These are phyloP conservation scores for Meghimatium bilineatum DNA, from an alignment of 2,888 invertebrate species.

Conservation along the genomic window DNA sequence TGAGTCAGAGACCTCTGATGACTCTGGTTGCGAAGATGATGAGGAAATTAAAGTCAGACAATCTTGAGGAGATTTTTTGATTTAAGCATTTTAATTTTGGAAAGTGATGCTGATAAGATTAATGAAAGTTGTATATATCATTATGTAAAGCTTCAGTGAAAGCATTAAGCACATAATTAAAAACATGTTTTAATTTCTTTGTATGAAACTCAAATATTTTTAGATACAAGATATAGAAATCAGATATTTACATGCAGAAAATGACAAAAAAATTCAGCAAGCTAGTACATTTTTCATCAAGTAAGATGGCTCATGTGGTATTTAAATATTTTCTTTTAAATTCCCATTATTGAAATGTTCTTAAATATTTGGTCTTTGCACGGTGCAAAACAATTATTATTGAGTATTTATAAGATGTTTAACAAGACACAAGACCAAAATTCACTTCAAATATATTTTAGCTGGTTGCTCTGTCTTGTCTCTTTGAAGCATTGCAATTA, in stretches of 20 bases:
- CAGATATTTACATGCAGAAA: too few relatives aligned
- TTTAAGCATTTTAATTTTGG: background rate
- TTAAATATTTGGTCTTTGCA: background rate
- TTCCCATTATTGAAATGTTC: background rate
- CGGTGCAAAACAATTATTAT: background rate
- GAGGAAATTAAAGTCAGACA: constrained; percentile 44
- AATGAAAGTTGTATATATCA: background rate
- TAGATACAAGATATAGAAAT: too few relatives aligned
- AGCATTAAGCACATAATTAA: background rate
- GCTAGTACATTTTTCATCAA: background rate
- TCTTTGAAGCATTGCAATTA: background rate
- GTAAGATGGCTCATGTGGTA: background rate
- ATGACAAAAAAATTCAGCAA: background rate
- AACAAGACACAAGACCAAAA: background rate
- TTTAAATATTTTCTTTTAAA: background rate
- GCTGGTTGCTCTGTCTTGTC: background rate
- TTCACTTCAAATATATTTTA: background rate
- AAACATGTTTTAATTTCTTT: too few relatives aligned
- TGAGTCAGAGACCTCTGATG: constrained; percentile 29
- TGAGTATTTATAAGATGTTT: background rate
- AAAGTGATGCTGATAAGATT: background rate
- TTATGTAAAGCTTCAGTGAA: background rate
- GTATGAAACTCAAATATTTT: too few relatives aligned
- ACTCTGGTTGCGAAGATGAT: constrained; percentile 45
- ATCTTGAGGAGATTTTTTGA: constrained; percentile 13